These are phyloP conservation scores for Heteromyza rotundicornis DNA, from an alignment of 2,888 invertebrate genomes.

Conservation along the genomic window DNA sequence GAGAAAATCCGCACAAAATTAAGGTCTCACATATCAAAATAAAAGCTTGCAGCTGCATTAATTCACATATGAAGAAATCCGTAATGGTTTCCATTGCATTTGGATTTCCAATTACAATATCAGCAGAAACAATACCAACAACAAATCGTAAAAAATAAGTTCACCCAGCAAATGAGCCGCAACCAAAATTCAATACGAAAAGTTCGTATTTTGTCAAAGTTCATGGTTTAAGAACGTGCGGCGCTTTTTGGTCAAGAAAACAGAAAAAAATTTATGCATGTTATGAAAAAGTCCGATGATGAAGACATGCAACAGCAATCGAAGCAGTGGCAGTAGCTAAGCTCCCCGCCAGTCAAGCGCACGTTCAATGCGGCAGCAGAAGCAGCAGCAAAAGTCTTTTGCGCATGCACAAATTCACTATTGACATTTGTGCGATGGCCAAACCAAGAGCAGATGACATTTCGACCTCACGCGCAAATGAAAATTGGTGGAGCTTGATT, in stretches of 20 bases:
- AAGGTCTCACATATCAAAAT: constrained; percentile 1
- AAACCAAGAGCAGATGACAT: constrained; percentile 33
- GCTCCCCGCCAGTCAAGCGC: not conserved
- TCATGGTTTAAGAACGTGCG: constrained; percentile 56
- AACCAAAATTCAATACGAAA: constrained; percentile 36
- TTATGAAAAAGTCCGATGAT: too few species aligned
- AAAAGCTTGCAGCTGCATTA: constrained; percentile 6
- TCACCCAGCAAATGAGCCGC: constrained; percentile 4
- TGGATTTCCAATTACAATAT: not conserved
- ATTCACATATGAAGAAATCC: not conserved
- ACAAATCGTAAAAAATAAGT: constrained; percentile 23
- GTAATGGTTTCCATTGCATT: too few species aligned
- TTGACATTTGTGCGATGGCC: constrained; percentile 31
- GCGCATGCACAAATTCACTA: constrained; percentile 35
- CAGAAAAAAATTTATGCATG: constrained; percentile 7
- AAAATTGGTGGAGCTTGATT: constrained; percentile 19
- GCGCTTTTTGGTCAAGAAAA: constrained; percentile 28
- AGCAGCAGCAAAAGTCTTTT: not conserved
- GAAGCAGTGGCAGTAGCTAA: not conserved
- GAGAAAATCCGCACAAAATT: constrained; percentile 22
- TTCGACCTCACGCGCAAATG: constrained; percentile 47
- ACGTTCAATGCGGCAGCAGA: not conserved
- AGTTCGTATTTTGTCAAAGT: constrained; percentile 45
- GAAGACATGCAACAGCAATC: not conserved
- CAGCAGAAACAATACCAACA: not conserved